Conservation (phyloP, 2,113 vertebrate genomes). For the Dipodomys merriami region DNA sequence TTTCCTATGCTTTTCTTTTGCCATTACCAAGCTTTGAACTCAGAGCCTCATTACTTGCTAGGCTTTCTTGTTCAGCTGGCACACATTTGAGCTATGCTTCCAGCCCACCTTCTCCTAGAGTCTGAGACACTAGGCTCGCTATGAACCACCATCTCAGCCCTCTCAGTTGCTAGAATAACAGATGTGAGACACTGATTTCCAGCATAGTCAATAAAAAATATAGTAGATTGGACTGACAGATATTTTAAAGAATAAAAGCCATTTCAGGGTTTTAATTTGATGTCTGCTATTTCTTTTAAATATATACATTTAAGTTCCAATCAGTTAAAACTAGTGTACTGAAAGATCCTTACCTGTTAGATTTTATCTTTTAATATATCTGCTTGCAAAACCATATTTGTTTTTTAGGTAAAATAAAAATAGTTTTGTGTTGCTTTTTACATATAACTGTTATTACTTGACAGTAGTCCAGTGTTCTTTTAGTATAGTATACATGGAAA, state of each 20-base stretch:
- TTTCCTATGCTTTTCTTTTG: too few species aligned
- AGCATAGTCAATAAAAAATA: neutral
- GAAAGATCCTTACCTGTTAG: neutral
- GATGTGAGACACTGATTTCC: too few species aligned
- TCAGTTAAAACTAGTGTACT: neutral
- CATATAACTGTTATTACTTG: constrained; percentile 22
- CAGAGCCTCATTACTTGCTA: too few species aligned
- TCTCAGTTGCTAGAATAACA: too few species aligned
- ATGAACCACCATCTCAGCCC: too few species aligned
- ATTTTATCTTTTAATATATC: constrained; percentile 23
- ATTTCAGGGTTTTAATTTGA: too few species aligned
- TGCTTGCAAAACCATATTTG: neutral
- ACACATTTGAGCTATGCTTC: too few species aligned
- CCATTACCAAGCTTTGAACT: too few species aligned
- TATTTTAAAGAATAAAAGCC: neutral
- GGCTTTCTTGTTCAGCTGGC: too few species aligned
- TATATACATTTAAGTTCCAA: neutral
- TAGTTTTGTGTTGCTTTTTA: constrained; percentile 41
- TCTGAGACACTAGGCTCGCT: too few species aligned
- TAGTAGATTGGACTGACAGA: neutral
- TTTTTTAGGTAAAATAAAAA: constrained; percentile 37
- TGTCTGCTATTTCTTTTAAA: neutral
- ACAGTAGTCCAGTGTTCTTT: neutral
- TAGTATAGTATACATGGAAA: neutral
- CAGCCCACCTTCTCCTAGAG: too few species aligned